Percentiles rank a stretch among this genome's conserved stretches.
These are phyloP conservation scores for Serrognathus titanus DNA, from an alignment of 2,888 invertebrate species.

Conservation along the genomic window DNA sequence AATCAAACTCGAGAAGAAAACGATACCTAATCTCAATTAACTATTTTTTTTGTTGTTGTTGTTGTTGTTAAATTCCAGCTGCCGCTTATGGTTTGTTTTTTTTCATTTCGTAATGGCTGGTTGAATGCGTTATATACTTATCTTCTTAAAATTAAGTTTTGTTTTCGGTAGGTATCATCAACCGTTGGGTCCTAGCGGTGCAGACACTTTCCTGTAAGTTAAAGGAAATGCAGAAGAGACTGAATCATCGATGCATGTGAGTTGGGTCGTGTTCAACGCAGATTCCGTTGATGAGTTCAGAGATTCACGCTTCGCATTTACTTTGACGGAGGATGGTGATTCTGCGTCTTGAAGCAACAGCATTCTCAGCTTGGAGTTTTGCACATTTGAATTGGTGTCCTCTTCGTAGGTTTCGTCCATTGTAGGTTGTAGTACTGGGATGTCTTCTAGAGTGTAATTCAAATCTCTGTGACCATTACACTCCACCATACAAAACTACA, in stretches of 20 bases:
- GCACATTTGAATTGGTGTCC: slow-evolving; percentile 42
- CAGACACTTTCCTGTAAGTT: slow-evolving; percentile 34
- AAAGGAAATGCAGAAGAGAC: slow-evolving; percentile 22
- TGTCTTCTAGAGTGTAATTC: slow-evolving; percentile 23
- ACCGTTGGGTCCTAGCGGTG: slow-evolving; percentile 44
- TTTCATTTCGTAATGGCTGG: too few relatives aligned
- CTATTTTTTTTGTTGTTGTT: too few relatives aligned
- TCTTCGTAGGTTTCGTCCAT: slow-evolving; percentile 30
- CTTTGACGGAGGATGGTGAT: not conserved
- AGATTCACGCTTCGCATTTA: slow-evolving; percentile 6
- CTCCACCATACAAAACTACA: slow-evolving; percentile 35
- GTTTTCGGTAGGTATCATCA: slow-evolving; percentile 25
- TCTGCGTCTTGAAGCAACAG: slow-evolving; percentile 4
- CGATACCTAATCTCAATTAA: too few relatives aligned
- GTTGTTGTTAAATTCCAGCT: too few relatives aligned
- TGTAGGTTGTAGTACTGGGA: slow-evolving; percentile 15
- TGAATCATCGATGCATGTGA: slow-evolving; percentile 39
- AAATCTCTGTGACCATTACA: slow-evolving; percentile 24
- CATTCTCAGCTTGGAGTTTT: slow-evolving; percentile 34
- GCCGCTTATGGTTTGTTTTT: too few relatives aligned
- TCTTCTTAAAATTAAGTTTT: not conserved
- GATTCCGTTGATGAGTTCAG: slow-evolving; percentile 23
- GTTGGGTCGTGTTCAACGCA: slow-evolving; percentile 37
- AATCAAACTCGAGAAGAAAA: too few relatives aligned
- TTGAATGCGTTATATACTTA: too few relatives aligned